Base-by-base conservation (phyloP, 2,113 vertebrate species). In the Ceyx cyanopectus region DNA sequence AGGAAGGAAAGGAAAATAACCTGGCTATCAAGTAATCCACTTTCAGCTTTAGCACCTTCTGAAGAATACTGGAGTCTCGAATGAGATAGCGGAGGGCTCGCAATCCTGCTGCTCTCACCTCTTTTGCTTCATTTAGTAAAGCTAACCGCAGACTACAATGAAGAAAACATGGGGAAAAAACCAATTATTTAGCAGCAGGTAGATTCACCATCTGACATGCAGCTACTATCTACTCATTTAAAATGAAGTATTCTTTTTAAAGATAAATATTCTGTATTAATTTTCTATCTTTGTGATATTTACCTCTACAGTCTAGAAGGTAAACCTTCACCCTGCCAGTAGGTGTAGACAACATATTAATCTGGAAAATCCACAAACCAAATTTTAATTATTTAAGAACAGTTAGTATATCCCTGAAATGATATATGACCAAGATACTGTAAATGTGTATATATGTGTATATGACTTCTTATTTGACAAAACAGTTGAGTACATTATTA, bases 11-110 rank as follows among this genome's bases (percentile, higher is more conserved):
- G 9, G 24, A 91, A 75, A 96, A 96, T 97, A 96, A 99, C 99
- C 99, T 99, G 91, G 99, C 98, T 97, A 99, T 99, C 97, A 99
- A 98, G 97, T 99, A 99, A 98, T 99, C 99, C 97, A 99, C 99
- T 97, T 99, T 99, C 80, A 99, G 97, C 78, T 97, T 98, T 79
- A 99, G 98, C 97, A 99, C 99, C 98, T 99, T 99, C 97, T 99
- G 99, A 74, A 99, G 97, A 96, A 99, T 98, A 89, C 66, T 97
- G 96, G 98, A 98, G 96, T 99, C 99, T 97, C 98, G 97, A 92
- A 99, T 99, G 83, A 99, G 99, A 97, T 99, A 99, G 32, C 99
- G 99, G 90, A 99, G 98, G 8, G 99, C 98, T 97, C 99, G 98
- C 85, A 99, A 97, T 32, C 99, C 99, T 46, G 99, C 99, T 89